phyloP scores from a whole-genome alignment of 1,140 invertebrate species.

The Trichomalopsis sarcophagae region DNA sequence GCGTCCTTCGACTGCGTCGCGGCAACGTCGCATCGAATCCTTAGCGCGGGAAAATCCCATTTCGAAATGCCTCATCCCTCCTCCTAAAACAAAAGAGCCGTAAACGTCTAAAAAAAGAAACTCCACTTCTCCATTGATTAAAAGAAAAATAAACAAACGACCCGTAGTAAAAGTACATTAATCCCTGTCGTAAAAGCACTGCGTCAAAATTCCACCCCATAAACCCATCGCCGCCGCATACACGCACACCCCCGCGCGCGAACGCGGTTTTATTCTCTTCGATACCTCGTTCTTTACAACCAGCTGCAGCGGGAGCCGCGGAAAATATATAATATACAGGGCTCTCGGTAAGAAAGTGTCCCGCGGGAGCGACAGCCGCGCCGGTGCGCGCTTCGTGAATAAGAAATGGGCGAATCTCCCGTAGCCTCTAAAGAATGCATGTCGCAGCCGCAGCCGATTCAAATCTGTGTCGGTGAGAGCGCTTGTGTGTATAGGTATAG shows the following conservation, averaged over 20 bases:
- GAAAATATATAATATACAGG: slow-evolving; percentile 20
- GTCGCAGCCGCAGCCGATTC: slow-evolving; percentile 8
- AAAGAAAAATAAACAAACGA: neutral
- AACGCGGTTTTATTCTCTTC: neutral
- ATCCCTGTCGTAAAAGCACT: neutral
- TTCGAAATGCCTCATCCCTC: neutral
- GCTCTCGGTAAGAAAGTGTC: slow-evolving; percentile 3
- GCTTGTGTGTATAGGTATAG: neutral
- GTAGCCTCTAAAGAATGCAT: slow-evolving; percentile 39
- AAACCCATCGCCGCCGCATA: neutral
- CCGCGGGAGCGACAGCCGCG: slow-evolving; percentile 25
- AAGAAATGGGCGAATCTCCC: slow-evolving; percentile 23
- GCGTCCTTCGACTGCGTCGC: neutral
- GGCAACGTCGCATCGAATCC: neutral
- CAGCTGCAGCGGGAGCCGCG: neutral
- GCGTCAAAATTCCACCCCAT: neutral
- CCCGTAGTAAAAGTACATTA: neutral
- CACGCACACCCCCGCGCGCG: neutral
- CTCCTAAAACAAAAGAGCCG: too few species aligned
- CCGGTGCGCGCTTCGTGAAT: slow-evolving; percentile 21
- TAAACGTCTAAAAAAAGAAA: too few species aligned
- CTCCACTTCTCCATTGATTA: neutral
- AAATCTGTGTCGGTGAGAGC: neutral
- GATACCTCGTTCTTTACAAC: slow-evolving; percentile 34
- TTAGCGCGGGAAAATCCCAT: neutral